These are phyloP conservation scores for Sylvia borin DNA, from an alignment of 2,797 vertebrate species.

Conservation along the genomic window DNA sequence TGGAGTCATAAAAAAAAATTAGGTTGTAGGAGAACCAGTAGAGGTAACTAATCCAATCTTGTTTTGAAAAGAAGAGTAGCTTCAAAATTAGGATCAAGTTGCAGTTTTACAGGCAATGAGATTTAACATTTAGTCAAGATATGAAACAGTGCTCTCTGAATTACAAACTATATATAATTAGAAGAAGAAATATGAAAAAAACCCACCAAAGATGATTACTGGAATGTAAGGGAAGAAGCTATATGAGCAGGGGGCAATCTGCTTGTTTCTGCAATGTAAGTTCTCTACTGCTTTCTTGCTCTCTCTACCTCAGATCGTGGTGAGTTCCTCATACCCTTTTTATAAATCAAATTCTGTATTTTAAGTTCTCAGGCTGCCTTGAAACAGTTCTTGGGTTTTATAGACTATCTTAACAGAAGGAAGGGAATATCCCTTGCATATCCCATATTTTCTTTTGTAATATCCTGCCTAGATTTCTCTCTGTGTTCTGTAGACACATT, in stretches of 20 bases:
- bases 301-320: background rate
- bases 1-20: background rate
- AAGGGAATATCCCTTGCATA: background rate
- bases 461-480: background rate
- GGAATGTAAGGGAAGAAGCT: background rate
- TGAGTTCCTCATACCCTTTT: background rate
- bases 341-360: background rate
- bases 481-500: background rate
- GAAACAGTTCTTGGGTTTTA: background rate
- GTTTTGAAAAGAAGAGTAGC: background rate
- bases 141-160: background rate
- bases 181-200: background rate
- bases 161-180: background rate
- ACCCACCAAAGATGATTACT: rapidly evolving
- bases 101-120: background rate
- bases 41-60: background rate
- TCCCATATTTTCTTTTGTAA: background rate
- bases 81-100: background rate
- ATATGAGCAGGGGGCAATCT: background rate
- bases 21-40: background rate
- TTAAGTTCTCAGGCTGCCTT: background rate
- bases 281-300: background rate
- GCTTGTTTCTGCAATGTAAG: background rate
- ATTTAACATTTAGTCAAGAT: background rate
- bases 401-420: background rate